phyloP scores from a whole-genome alignment of 1,140 invertebrate genomes.

The Pogonomyrmex barbatus region DNA sequence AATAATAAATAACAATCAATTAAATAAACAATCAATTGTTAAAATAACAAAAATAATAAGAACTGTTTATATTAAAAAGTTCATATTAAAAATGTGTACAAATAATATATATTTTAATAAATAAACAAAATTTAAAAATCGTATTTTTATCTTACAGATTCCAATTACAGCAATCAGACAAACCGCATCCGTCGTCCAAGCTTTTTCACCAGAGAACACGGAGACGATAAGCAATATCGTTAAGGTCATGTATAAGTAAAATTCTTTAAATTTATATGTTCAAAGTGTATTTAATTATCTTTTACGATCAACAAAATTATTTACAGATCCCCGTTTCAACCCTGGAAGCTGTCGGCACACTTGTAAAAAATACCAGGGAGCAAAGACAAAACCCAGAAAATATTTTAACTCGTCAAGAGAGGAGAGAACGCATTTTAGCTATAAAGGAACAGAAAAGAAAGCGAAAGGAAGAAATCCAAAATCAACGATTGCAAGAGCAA shows the following conservation, averaged over 20 bases:
- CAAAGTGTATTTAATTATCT: neutral
- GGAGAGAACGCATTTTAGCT: conserved; percentile 50
- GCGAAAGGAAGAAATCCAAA: conserved; percentile 65
- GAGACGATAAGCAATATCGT: conserved; percentile 76
- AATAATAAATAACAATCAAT: conserved; percentile 4
- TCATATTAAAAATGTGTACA: neutral
- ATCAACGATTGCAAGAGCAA: conserved; percentile 69
- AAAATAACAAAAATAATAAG: neutral
- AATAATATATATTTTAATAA: neutral
- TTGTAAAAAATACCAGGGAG: conserved; percentile 72
- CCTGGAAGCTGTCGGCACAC: conserved; percentile 75
- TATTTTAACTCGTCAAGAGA: conserved; percentile 51
- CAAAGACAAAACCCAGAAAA: conserved; percentile 58
- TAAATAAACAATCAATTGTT: conserved; percentile 14
- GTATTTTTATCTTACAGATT: conserved; percentile 72
- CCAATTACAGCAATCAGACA: conserved; percentile 80
- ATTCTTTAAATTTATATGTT: neutral
- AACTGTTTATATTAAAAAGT: too few species aligned
- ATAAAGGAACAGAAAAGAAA: conserved; percentile 60
- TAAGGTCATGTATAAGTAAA: conserved; percentile 72
- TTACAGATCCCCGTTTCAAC: conserved; percentile 80
- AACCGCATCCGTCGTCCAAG: conserved; percentile 76
- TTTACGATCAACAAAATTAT: conserved; percentile 25
- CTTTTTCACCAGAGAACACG: conserved; percentile 76
- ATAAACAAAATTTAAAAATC: neutral